These are phyloP conservation scores for Pelmatolapia mariae DNA, from an alignment of 2,113 vertebrate genomes.

Conservation along the genomic window DNA sequence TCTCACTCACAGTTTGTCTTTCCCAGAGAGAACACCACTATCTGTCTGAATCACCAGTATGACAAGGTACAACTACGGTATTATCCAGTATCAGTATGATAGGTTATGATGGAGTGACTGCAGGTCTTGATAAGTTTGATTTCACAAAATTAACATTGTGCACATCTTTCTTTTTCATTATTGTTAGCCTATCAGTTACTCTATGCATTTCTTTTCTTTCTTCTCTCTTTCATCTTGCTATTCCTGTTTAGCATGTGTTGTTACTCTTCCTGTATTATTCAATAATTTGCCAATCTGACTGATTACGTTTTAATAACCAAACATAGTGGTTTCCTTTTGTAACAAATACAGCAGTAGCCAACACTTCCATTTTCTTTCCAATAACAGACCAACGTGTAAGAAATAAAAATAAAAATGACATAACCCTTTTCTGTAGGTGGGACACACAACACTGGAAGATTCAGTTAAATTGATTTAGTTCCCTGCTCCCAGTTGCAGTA, in stretches of 20 bases:
- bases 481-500: background rate
- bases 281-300: background rate
- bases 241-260: background rate
- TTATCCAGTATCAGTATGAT: background rate
- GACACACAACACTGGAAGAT: background rate
- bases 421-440: background rate
- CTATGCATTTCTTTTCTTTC: background rate
- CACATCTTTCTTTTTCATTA: background rate
- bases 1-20: background rate
- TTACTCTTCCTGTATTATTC: background rate
- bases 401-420: background rate
- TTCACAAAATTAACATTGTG: background rate
- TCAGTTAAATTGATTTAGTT: slow-evolving; percentile 11
- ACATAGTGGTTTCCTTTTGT: background rate
- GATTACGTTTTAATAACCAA: background rate
- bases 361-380: background rate
- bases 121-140: background rate
- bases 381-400: background rate
- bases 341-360: background rate
- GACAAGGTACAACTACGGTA: background rate
- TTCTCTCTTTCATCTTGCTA: background rate
- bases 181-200: background rate
- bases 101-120: background rate
- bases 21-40: background rate
- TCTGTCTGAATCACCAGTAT: background rate